Base-by-base conservation (phyloP, 2,113 vertebrate species). In the Pycnonotus jocosus region DNA sequence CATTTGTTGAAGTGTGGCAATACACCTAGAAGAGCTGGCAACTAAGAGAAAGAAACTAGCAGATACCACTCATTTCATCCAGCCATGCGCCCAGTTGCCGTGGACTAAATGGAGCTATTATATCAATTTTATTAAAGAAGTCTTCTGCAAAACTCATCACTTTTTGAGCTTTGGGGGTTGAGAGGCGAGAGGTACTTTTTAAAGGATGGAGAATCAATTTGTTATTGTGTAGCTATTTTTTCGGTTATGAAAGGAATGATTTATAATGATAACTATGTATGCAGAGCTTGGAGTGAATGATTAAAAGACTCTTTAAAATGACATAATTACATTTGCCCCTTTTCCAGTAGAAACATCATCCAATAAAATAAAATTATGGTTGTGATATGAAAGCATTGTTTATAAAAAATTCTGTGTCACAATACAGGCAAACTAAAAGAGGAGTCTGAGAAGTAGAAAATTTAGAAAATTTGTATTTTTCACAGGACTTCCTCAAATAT, bases 61-160 rank as follows among this genome's bases (percentile, higher is more conserved):
- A 65, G 72, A 54, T 31, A 40, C 11, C 30, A 14, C 7, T 65
- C 22, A 28, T 77, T 91, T 80, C 10, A 86, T 45, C 33, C 60
- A 77, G 40, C 60, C 69, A 3, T 42, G 57, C 3, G 3, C 47
- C 54, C 35, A 9, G 33, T 35, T 91, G 27, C 42, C 19, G 1
- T 7, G 76, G 58, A 78, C 35, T 66, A 66, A 95, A 84, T 37
- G 58, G 40, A 93, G 31, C 28, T 86, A 48, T 65, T 88, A 20
- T 66, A 51, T 54, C 30, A 78, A 4, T 35, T 57, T 73, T 80
- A 37, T 80, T 86, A 33, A 61, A 62, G 54, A 77, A 80, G 30
- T 61, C 17, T 40, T 72, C 89, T 95, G 92, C 62, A 94, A 94
- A 94, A 88, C 42, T 62, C 74, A 92, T 95, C 62, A 88, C 21